Evolutionary conservation across 2,113 vertebrate species (phyloP), one percentile per base, ranked within the genome.

Genomic region (Lepidiolamprologus cunningtoni): DNA sequence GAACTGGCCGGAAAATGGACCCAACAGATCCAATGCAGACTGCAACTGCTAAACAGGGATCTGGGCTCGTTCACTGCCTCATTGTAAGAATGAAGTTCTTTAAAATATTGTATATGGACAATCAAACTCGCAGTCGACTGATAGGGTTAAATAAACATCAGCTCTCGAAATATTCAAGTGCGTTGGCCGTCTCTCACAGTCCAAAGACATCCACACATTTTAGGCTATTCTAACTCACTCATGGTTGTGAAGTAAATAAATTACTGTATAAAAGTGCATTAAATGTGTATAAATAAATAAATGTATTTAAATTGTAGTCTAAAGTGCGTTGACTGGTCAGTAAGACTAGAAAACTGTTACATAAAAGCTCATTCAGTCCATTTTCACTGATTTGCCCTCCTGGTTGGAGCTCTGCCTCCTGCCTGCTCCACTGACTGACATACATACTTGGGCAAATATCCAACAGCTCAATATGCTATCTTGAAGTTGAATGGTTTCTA

Each of bases 381-480:
- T 45, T 45, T 42, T 45, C 21, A 7, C 68, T 10, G 40, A 73
- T 73, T 45, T 73, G 21, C 13, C 68, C 71, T 50, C 42, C 16
- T 19, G 23, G 42, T 45, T 86, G 83, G 76, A 83, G 35, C 66
- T 68, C n/a, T 54, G 73, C 71, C 42, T 61, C n/a, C 23, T 28
- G 21, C 17, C 53, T 53, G 21, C 47, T 33, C 40, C 68, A 84
- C 81, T 55, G 57, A 57, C 26, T 53, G 8, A 45, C 21, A 73
- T 42, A 66, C 61, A 42, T 23, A 42, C 16, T 4, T 17, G 81
- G 81, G 79, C 86, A 82, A 28, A 17, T 10, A 53, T 82, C 73
- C 90, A 92, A 9, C 66, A 37, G 12, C 84, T 58, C 52, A 73
- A 33, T 19, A 14, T 23, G 37, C 58, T 9, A 50, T 81, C 78